Conservation (phyloP, 2,113 vertebrate species). For the Rana temporaria region DNA sequence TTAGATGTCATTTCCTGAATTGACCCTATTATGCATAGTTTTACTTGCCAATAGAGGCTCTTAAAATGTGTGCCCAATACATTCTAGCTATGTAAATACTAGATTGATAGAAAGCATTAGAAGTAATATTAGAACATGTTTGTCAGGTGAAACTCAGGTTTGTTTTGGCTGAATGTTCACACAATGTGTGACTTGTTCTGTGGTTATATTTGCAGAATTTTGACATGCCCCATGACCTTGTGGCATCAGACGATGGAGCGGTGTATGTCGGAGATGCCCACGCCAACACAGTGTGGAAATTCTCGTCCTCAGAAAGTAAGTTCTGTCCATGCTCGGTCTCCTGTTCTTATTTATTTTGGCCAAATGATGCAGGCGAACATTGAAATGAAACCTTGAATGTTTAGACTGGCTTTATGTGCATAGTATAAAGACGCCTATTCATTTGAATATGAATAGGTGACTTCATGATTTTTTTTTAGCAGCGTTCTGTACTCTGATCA, state of each 20-base stretch:
- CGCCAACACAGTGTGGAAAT: slow-evolving; percentile 83
- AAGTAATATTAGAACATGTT: too few relatives aligned
- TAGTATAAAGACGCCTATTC: too few relatives aligned
- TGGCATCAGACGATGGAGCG: slow-evolving; percentile 77
- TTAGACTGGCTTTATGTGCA: too few relatives aligned
- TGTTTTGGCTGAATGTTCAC: not conserved
- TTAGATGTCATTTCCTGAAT: too few relatives aligned
- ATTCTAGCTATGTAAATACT: not conserved
- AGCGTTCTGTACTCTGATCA: too few relatives aligned
- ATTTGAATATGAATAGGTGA: too few relatives aligned
- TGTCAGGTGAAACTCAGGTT: too few relatives aligned
- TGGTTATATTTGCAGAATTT: slow-evolving; percentile 76
- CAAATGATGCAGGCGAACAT: not conserved
- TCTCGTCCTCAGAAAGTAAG: slow-evolving; percentile 84
- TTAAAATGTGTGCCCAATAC: not conserved
- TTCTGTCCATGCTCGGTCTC: not conserved
- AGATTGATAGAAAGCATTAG: too few relatives aligned
- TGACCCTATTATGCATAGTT: too few relatives aligned
- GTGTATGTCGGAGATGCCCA: slow-evolving; percentile 86
- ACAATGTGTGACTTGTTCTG: not conserved
- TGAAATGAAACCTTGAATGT: too few relatives aligned
- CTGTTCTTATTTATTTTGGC: not conserved
- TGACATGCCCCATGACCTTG: slow-evolving; percentile 91
- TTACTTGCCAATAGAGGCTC: too few relatives aligned
- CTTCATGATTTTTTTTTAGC: too few relatives aligned